These are phyloP conservation scores for Sebastes fasciatus DNA, from an alignment of 2,113 vertebrate genomes.

Conservation along the genomic window DNA sequence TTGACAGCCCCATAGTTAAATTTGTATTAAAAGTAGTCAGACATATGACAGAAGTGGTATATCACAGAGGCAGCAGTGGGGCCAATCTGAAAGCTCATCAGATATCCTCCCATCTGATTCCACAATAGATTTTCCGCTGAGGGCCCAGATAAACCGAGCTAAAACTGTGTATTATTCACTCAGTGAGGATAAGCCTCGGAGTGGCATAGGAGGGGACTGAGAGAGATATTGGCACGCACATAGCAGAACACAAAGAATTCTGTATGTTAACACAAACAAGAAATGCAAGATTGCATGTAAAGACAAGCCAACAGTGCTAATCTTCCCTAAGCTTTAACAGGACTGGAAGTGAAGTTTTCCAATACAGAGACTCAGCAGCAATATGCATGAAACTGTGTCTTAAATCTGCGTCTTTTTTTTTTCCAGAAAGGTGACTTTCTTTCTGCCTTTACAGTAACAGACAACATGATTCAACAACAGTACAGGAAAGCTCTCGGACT, in stretches of 20 bases:
- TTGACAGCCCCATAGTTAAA: background rate
- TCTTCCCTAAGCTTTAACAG: constrained; percentile 36
- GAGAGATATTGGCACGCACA: constrained; percentile 8
- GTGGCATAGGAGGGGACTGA: constrained; percentile 2
- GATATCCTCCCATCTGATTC: constrained; percentile 35
- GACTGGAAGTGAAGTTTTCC: constrained; percentile 14
- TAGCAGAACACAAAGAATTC: constrained; percentile 31
- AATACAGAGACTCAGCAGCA: background rate
- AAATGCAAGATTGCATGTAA: constrained; percentile 33
- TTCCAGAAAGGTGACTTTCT: background rate
- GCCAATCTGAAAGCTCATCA: constrained; percentile 17
- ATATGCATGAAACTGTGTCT: background rate
- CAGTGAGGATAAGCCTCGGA: constrained; percentile 37
- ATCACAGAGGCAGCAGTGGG: background rate
- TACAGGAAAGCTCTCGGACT: background rate
- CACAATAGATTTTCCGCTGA: constrained; percentile 25
- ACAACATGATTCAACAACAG: constrained; percentile 23
- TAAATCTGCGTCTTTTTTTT: background rate
- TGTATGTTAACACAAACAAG: constrained; percentile 51
- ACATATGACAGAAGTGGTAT: background rate
- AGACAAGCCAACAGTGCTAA: constrained; percentile 37
- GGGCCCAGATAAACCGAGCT: constrained; percentile 24
- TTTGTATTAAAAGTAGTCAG: background rate
- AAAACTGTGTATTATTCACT: constrained; percentile 47
- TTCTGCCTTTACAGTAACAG: constrained; percentile 35